Conservation (phyloP, 1,140 invertebrate genomes). For the Campodea augens region DNA sequence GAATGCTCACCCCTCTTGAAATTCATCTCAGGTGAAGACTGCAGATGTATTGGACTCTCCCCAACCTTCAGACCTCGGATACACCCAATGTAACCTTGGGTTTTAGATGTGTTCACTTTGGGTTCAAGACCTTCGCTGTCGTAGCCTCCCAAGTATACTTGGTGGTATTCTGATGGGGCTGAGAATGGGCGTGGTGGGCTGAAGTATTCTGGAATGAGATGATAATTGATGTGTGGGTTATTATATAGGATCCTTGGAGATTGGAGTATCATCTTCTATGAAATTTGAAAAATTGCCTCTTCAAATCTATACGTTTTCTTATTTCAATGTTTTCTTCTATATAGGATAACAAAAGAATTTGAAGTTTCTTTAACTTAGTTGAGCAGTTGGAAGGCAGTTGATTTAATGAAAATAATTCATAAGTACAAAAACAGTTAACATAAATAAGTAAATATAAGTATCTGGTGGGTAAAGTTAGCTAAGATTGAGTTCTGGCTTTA, state of each 20-base stretch:
- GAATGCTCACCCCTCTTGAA: no score
- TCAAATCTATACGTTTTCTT: no score
- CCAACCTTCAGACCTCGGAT: slow-evolving; percentile 74
- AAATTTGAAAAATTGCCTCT: slow-evolving; percentile 16
- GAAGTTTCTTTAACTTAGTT: no score
- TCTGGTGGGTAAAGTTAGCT: no score
- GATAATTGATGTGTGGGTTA: slow-evolving; percentile 1
- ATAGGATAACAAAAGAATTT: no score
- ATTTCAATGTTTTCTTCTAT: no score
- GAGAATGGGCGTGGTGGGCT: slow-evolving; percentile 62
- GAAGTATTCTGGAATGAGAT: slow-evolving; percentile 45
- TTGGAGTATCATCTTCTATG: no score
- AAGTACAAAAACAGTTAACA: no score
- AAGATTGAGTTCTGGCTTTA: no score
- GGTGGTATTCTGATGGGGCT: slow-evolving; percentile 62
- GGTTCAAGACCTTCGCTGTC: slow-evolving; percentile 26
- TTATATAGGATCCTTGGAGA: slow-evolving; percentile 7
- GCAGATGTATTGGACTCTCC: slow-evolving; percentile 51
- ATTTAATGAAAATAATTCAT: no score
- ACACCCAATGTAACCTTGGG: slow-evolving; percentile 57
- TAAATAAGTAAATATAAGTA: no score
- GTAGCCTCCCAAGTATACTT: slow-evolving; percentile 68
- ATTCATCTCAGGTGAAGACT: slow-evolving; percentile 43
- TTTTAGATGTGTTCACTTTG: slow-evolving; percentile 1
- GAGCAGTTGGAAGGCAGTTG: no score